A percentile compares a stretch with the other conserved stretches of the same genome.
Conservation (phyloP, 2,797 vertebrate species). For the Uromys caudimaculatus region DNA sequence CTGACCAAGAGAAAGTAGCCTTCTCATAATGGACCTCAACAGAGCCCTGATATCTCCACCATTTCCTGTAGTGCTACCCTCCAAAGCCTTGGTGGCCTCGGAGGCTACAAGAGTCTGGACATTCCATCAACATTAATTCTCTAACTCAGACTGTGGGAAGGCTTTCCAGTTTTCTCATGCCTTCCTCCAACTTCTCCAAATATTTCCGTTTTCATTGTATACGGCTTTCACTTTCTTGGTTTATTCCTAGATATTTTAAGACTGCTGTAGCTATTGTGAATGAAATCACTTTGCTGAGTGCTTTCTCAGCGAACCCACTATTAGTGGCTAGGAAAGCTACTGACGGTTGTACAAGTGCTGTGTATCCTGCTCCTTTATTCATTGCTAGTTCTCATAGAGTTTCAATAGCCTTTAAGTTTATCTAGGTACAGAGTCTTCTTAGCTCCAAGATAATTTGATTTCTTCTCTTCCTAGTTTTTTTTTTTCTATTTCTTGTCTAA, state of each 20-base stretch:
- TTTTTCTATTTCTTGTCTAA: not conserved
- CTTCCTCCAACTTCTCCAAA: not conserved
- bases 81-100: not conserved
- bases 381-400: not conserved
- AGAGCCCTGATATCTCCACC: not conserved
- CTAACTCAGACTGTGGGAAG: not conserved
- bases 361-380: too few species aligned
- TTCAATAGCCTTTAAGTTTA: not conserved
- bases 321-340: not conserved
- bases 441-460: not conserved
- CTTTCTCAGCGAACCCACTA: not conserved
- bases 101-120: not conserved
- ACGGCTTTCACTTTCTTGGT: not conserved
- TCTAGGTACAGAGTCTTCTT: not conserved
- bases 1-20: not conserved
- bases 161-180: not conserved
- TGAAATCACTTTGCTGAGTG: not conserved
- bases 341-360: not conserved
- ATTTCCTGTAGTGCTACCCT: not conserved
- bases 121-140: not conserved
- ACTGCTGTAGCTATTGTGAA: not conserved
- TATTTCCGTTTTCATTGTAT: too few species aligned
- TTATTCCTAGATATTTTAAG: not conserved
- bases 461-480: not conserved
- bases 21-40: not conserved